These are phyloP conservation scores for Limanda limanda DNA, from an alignment of 2,113 vertebrate species.

Conservation along the genomic window DNA sequence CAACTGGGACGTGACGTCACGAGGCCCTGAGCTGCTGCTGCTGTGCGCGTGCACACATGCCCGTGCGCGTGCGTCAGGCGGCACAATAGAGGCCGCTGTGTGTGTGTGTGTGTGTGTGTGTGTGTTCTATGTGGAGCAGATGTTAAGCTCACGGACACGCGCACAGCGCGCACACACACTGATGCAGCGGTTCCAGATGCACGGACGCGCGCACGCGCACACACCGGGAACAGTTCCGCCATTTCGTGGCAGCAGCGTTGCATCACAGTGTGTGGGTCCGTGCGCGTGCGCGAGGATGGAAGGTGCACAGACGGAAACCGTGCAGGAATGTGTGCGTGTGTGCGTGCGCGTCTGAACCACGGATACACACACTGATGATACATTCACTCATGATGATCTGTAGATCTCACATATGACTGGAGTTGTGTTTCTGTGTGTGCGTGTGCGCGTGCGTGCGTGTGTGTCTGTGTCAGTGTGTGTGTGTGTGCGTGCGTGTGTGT, in stretches of 20 bases:
- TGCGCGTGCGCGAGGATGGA: conserved; percentile 10
- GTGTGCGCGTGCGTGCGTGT: conserved; percentile 5
- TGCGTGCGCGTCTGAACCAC: background rate
- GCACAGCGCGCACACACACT: conserved; percentile 20
- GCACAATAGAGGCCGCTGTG: conserved; percentile 47
- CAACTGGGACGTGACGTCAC: conserved; percentile 69
- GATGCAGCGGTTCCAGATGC: conserved; percentile 5
- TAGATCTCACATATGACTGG: background rate
- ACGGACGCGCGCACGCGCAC: background rate
- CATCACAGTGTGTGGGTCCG: conserved; percentile 31
- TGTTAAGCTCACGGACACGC: conserved; percentile 58
- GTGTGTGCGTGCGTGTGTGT: conserved; percentile 16
- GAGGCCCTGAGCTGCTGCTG: conserved; percentile 48
- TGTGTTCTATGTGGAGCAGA: conserved; percentile 67
- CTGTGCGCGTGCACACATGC: conserved; percentile 19
- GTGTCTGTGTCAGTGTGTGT: conserved; percentile 8
- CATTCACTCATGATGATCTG: background rate
- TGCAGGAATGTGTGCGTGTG: conserved; percentile 62
- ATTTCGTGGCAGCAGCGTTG: conserved; percentile 74
- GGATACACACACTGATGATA: background rate
- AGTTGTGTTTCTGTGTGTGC: conserved; percentile 13
- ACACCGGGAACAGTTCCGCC: conserved; percentile 71
- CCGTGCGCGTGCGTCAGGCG: conserved; percentile 41
- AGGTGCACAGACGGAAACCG: conserved; percentile 25
- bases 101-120: conserved; percentile 67